Conservation (phyloP, 2,797 vertebrate species). For the Pantherophis alleghaniensis region DNA sequence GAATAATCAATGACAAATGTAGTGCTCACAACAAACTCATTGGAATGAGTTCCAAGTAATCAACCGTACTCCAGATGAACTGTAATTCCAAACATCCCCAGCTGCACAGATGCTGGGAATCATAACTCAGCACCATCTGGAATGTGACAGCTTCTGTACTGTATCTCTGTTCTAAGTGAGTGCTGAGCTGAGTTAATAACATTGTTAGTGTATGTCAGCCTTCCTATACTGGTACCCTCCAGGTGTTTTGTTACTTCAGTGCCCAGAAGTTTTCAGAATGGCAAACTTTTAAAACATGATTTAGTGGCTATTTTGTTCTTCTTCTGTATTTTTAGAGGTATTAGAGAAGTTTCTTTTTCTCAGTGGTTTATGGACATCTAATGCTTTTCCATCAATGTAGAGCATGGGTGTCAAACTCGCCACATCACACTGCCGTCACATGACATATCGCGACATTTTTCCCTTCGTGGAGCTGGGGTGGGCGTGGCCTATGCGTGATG, state of each 20-base stretch:
- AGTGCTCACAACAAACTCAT: not conserved
- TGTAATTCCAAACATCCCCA: not conserved
- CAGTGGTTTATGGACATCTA: not conserved
- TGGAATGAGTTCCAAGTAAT: not conserved
- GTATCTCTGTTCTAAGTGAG: not conserved
- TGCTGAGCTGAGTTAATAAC: not conserved
- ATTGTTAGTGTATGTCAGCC: not conserved
- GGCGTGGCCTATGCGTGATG: not conserved
- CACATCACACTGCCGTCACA: not conserved
- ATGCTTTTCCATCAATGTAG: not conserved
- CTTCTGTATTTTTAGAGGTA: not conserved
- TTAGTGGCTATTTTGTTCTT: not conserved
- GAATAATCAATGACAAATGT: not conserved
- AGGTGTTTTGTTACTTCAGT: not conserved
- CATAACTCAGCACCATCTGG: not conserved
- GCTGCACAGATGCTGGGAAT: not conserved
- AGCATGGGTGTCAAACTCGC: not conserved
- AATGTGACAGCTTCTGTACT: not conserved
- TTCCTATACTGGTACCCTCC: not conserved
- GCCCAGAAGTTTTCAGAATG: not conserved
- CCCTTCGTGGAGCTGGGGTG: not conserved
- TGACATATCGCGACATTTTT: not conserved
- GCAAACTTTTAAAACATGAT: not conserved
- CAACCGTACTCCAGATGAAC: not conserved
- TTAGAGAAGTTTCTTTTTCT: not conserved